phyloP scores from a whole-genome alignment of 2,113 vertebrate species.

The Aphyosemion australe region DNA sequence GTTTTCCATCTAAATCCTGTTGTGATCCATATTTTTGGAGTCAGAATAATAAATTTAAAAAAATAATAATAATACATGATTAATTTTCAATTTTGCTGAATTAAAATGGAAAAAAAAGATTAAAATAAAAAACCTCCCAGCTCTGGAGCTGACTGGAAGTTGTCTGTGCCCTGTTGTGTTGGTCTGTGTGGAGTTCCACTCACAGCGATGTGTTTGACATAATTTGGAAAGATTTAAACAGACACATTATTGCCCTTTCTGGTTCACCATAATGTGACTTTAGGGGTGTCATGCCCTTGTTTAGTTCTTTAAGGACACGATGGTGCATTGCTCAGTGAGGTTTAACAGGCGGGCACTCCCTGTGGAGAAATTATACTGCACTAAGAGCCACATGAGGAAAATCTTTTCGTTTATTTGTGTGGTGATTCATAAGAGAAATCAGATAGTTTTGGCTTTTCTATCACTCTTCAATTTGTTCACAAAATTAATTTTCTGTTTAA shows the following conservation, averaged over 20 bases:
- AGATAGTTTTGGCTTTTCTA: not conserved
- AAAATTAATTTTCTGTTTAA: slow-evolving; percentile 8
- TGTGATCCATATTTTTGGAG: slow-evolving; percentile 1
- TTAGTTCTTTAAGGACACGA: slow-evolving; percentile 30
- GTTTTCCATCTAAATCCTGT: not conserved
- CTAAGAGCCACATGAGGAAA: not conserved
- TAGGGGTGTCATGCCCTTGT: slow-evolving; percentile 46
- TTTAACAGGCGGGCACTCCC: not conserved
- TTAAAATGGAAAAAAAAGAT: no score
- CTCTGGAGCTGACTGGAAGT: not conserved
- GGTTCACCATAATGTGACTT: slow-evolving; percentile 15
- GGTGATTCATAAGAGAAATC: not conserved
- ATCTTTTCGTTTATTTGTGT: not conserved
- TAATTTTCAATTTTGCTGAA: no score
- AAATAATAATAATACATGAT: not conserved
- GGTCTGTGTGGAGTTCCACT: slow-evolving; percentile 1
- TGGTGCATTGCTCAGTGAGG: not conserved
- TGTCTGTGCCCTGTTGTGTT: not conserved
- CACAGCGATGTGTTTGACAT: slow-evolving; percentile 38
- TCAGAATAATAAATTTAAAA: no score
- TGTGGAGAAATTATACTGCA: not conserved
- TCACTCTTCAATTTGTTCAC: slow-evolving; percentile 13
- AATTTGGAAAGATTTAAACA: slow-evolving; percentile 40
- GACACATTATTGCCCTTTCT: slow-evolving; percentile 25
- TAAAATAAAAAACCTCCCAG: not conserved